Base-by-base conservation (phyloP, 2,888 invertebrate species). In the Napeogenes inachia region DNA sequence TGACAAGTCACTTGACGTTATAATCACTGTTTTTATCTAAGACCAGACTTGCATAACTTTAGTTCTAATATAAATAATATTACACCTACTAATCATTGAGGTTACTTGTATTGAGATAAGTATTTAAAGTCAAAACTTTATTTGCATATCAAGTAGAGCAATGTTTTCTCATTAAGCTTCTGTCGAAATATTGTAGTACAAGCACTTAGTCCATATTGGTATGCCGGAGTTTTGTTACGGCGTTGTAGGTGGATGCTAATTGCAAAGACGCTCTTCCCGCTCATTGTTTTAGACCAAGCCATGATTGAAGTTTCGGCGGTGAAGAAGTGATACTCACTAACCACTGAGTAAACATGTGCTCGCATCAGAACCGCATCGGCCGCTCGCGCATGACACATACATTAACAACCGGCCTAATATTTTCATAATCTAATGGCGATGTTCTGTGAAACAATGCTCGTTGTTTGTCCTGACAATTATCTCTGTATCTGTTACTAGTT, bases 351-450 rank as follows among this genome's bases (percentile, higher is more conserved):
- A 89, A 90, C 82, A 90, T 73, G 70, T 76, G 75, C 69, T 64
- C 77, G 74, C 81, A 77, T 82, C 80, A 79, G 83, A 81, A 75
- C 79, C 73, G 68, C 71, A 71, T 76, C 76, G 77, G 73, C 80
- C 80, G 82, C 81, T 75, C 73, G 85, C 78, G 87, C 89, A 89
- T 89, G 90, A 89, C 88, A 89, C 89, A 87, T 86, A 85, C 88
- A 89, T 90, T 89, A 90, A 89, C 90, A 84, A 73, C 82, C 82
- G 79, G 84, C 87, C 89, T 89, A 89, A 90, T 89, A 89, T 89
- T 89, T 89, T 89, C 89, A 89, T 89, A 89, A 90, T 89, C 89
- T 90, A 89, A 90, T 89, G 89, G 89, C 89, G 84, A 89, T 89
- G 89, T 87, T 89, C 87, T 88, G 85, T 89, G 88, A 89, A 90